Conservation (phyloP, 1,140 invertebrate genomes). For the Brachionus plicatilis region DNA sequence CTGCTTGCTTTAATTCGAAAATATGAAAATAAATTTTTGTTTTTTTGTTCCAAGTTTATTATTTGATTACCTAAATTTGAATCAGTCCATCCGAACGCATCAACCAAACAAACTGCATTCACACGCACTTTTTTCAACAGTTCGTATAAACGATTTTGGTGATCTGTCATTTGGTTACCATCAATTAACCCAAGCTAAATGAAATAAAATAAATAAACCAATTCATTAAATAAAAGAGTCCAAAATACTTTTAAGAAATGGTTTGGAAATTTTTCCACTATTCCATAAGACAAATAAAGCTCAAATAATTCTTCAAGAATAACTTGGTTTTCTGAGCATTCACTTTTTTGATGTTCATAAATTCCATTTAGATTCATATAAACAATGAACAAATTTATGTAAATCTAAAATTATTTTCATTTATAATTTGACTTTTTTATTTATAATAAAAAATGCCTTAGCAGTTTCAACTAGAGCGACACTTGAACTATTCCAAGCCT, state of each 20-base stretch:
- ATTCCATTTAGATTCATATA: neutral
- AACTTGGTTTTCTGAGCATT: slow-evolving; percentile 31
- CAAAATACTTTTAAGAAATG: slow-evolving; percentile 43
- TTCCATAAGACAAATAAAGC: slow-evolving; percentile 1
- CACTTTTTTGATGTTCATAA: neutral
- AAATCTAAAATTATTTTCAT: neutral
- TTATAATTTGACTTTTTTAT: neutral
- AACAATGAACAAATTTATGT: neutral
- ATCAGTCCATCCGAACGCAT: slow-evolving; percentile 32
- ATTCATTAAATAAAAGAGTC: neutral
- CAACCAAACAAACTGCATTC: slow-evolving; percentile 23
- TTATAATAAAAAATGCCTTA: neutral
- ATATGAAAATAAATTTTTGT: neutral
- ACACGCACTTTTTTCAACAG: slow-evolving; percentile 18
- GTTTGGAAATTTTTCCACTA: neutral
- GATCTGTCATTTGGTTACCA: neutral
- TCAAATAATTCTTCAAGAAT: slow-evolving; percentile 25
- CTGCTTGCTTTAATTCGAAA: slow-evolving; percentile 61
- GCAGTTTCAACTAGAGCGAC: neutral
- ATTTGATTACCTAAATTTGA: slow-evolving; percentile 7
- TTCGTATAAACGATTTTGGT: neutral
- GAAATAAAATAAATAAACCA: slow-evolving; percentile 53
- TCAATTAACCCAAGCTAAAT: slow-evolving; percentile 27
- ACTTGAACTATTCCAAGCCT: slow-evolving; percentile 26
- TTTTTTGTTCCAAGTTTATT: neutral